Evolutionary conservation across 2,888 invertebrate species (phyloP).

Genomic region (Ophioninae sp.): DNA sequence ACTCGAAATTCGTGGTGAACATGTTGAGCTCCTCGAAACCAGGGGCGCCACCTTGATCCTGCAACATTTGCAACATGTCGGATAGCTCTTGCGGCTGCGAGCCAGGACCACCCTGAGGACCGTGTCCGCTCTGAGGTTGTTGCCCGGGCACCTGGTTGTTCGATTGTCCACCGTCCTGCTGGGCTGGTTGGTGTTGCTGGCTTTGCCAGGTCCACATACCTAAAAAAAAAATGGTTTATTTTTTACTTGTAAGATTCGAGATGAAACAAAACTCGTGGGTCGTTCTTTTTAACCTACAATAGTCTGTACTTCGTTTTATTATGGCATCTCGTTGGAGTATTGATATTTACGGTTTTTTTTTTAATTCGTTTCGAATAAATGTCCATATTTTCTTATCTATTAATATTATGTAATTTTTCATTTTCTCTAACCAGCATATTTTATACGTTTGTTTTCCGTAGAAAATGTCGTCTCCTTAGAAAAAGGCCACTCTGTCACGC

Average conservation of each 20-base stretch:
- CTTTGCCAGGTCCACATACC: slow-evolving; percentile 92
- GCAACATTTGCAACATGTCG: slow-evolving; percentile 95
- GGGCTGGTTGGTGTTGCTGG: slow-evolving; percentile 78
- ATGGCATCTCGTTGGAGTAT: too few relatives aligned
- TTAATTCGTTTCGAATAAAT: too few relatives aligned
- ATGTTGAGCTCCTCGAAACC: slow-evolving; percentile 95
- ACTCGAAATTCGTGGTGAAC: slow-evolving; percentile 92
- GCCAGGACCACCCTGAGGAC: slow-evolving; percentile 82
- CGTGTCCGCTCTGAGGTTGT: slow-evolving; percentile 76
- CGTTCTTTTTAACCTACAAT: background rate
- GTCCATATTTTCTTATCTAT: too few relatives aligned
- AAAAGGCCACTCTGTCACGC: too few relatives aligned
- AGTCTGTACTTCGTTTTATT: too few relatives aligned
- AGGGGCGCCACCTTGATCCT: slow-evolving; percentile 90
- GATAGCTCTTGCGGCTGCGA: slow-evolving; percentile 91
- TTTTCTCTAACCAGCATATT: too few relatives aligned
- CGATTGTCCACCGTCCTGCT: slow-evolving; percentile 76
- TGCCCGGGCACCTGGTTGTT: slow-evolving; percentile 75
- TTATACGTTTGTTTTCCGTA: too few relatives aligned
- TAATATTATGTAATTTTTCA: too few relatives aligned
- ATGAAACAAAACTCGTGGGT: background rate
- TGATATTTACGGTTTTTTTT: too few relatives aligned
- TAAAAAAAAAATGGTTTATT: slow-evolving; percentile 64
- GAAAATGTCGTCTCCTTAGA: too few relatives aligned
- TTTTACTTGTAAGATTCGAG: background rate